Conservation (phyloP, 2,888 invertebrate genomes). For the Harmothoe impar region DNA sequence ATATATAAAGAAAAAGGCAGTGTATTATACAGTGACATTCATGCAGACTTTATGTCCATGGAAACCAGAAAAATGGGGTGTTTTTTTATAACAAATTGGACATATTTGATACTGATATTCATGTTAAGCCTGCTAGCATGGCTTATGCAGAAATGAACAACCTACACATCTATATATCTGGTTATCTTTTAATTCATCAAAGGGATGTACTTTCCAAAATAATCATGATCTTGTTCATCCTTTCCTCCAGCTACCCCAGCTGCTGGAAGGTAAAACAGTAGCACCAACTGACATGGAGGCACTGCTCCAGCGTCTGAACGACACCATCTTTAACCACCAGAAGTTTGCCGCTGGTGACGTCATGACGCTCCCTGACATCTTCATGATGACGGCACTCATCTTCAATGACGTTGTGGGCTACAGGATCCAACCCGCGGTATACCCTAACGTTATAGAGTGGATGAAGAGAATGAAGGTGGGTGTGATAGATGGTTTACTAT, state of each 20-base stretch:
- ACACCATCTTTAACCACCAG: neutral
- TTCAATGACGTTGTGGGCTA: neutral
- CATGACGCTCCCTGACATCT: neutral
- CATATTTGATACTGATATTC: too few relatives aligned
- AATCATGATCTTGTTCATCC: neutral
- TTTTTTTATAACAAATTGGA: too few relatives aligned
- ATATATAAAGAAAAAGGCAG: too few relatives aligned
- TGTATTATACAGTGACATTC: too few relatives aligned
- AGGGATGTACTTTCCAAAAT: too few relatives aligned
- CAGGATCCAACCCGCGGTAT: neutral
- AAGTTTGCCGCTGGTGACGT: neutral
- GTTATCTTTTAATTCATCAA: too few relatives aligned
- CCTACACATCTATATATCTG: too few relatives aligned
- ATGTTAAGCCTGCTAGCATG: too few relatives aligned
- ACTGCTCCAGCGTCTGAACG: neutral
- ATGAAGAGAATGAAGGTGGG: conserved; percentile 25
- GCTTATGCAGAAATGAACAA: too few relatives aligned
- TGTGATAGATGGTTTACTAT: too few relatives aligned
- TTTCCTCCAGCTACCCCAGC: neutral
- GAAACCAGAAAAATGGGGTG: too few relatives aligned
- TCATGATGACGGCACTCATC: neutral
- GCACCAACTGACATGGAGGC: neutral
- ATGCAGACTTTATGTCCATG: too few relatives aligned
- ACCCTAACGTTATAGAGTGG: neutral
- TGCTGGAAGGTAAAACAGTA: neutral